phyloP scores from a whole-genome alignment of 2,113 vertebrate species.

The Laticauda laticaudata region DNA sequence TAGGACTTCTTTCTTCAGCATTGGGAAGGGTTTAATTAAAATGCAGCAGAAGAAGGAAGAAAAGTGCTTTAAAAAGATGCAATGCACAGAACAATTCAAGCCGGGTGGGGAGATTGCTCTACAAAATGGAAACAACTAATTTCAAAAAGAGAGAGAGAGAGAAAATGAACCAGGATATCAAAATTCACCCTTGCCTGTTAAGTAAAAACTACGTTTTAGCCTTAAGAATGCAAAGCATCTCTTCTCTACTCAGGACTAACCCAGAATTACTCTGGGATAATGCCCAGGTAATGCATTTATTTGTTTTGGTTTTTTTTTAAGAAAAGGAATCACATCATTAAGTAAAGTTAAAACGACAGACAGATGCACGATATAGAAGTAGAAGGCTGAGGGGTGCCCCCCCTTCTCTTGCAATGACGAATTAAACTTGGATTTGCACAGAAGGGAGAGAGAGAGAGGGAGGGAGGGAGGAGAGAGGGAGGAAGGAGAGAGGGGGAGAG shows the following conservation, averaged over 20 bases:
- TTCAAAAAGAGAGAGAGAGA: constrained; percentile 52
- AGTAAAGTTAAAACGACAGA: constrained; percentile 72
- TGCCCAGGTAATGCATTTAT: constrained; percentile 47
- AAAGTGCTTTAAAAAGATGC: constrained; percentile 58
- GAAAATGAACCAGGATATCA: constrained; percentile 69
- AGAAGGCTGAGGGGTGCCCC: constrained; percentile 72
- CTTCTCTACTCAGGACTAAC: constrained; percentile 54
- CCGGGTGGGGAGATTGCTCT: constrained; percentile 64
- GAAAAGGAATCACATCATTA: constrained; percentile 60
- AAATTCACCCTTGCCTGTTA: constrained; percentile 64
- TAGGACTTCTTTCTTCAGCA: constrained; percentile 62
- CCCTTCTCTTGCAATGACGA: constrained; percentile 60
- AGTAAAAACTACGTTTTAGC: constrained; percentile 65
- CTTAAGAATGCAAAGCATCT: constrained; percentile 59
- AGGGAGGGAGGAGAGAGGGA: too few species aligned
- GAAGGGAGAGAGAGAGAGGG: background rate
- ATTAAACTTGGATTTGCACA: constrained; percentile 58
- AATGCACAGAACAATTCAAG: constrained; percentile 69
- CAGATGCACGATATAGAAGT: constrained; percentile 67
- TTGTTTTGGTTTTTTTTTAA: background rate
- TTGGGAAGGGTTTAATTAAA: constrained; percentile 74
- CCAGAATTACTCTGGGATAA: constrained; percentile 23
- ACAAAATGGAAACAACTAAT: constrained; percentile 66
- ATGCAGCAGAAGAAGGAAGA: constrained; percentile 69
- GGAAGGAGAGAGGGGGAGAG: too few species aligned